A percentile compares a stretch with the other conserved stretches of the same genome.
These are phyloP conservation scores for Hypomecis punctinalis DNA, from an alignment of 2,888 invertebrate species.

Conservation along the genomic window DNA sequence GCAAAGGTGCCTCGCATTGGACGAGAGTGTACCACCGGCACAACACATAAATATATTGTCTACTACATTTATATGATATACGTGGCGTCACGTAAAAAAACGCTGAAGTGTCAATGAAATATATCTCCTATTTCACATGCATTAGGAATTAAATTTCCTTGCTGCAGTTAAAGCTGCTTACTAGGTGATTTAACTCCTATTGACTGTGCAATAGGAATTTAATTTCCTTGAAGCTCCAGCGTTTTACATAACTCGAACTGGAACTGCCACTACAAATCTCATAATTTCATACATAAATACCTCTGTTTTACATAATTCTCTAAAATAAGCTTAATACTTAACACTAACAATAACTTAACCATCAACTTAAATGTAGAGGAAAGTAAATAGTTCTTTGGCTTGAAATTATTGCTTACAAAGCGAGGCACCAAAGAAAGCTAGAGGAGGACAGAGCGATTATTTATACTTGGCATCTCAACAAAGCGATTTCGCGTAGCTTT, in stretches of 20 bases:
- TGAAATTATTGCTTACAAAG: slow-evolving; percentile 56
- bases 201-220: no score
- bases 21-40: no score
- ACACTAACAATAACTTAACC: slow-evolving; percentile 26
- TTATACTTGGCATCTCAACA: not conserved
- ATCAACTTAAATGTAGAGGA: slow-evolving; percentile 38
- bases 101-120: no score
- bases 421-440: slow-evolving; percentile 48
- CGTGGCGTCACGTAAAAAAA: no score
- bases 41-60: no score
- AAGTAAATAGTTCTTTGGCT: slow-evolving; percentile 66
- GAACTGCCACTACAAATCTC: slow-evolving; percentile 33
- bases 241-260: not conserved
- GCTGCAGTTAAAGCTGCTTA: no score
- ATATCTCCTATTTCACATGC: no score
- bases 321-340: slow-evolving; percentile 30
- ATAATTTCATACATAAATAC: slow-evolving; percentile 29
- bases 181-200: no score
- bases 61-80: no score
- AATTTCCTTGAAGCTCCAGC: no score
- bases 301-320: slow-evolving; percentile 23
- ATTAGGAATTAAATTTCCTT: no score
- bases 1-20: no score
- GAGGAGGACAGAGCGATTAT: slow-evolving; percentile 19
- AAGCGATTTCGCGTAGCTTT: not conserved